Evolutionary conservation across 2,797 vertebrate species (phyloP).

Genomic region (Sandelia bainsii): DNA sequence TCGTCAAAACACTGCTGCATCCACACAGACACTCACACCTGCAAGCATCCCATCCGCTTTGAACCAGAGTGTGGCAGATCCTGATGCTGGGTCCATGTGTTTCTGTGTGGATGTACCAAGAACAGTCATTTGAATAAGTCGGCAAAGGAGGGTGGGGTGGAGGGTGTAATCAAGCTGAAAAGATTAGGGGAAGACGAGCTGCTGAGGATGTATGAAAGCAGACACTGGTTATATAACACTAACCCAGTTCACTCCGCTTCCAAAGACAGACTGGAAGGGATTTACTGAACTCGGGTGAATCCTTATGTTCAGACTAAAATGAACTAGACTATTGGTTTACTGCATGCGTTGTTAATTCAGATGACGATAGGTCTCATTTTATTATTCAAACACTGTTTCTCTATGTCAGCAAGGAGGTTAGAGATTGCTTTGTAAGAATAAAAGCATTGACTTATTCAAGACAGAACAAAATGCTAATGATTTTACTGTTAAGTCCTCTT

Average conservation of each 20-base stretch:
- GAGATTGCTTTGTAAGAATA: slow-evolving; percentile 3
- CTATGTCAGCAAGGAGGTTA: slow-evolving; percentile 10
- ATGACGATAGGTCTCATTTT: slow-evolving; percentile 33
- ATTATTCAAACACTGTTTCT: slow-evolving; percentile 21
- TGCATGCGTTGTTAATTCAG: slow-evolving; percentile 8
- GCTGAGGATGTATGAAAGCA: slow-evolving; percentile 78
- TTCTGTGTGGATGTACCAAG: slow-evolving; percentile 41
- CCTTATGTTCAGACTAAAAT: slow-evolving; percentile 42
- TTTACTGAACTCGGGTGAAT: slow-evolving; percentile 49
- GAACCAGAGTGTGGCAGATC: slow-evolving; percentile 77
- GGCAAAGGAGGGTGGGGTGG: slow-evolving; percentile 61
- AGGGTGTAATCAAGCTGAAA: slow-evolving; percentile 83
- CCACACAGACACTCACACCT: slow-evolving; percentile 48
- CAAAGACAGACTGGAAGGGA: slow-evolving; percentile 48
- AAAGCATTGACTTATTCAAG: slow-evolving; percentile 2
- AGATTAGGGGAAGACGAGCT: slow-evolving; percentile 83
- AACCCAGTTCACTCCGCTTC: slow-evolving; percentile 74
- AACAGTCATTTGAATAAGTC: slow-evolving; percentile 66
- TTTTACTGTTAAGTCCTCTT: not conserved
- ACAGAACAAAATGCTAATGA: not conserved
- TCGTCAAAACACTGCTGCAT: slow-evolving; percentile 22
- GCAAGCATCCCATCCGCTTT: slow-evolving; percentile 67
- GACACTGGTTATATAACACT: slow-evolving; percentile 83
- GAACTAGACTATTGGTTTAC: slow-evolving; percentile 36
- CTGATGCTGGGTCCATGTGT: slow-evolving; percentile 43